Base-by-base conservation (phyloP, 1,140 invertebrate genomes). In the Temnothorax curvispinosus region DNA sequence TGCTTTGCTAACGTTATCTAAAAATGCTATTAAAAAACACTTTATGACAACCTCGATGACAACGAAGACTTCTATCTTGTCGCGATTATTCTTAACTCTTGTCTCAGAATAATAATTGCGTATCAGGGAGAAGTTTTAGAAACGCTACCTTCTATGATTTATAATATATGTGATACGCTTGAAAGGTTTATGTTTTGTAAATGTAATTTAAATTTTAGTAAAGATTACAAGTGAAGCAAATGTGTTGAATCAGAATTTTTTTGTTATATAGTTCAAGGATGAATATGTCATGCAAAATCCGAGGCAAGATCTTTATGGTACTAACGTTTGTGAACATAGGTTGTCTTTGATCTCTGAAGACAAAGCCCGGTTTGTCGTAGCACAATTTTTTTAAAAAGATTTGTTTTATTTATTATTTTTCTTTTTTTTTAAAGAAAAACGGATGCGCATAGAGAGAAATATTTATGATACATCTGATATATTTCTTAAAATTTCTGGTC, bases 1-100 rank as follows among this genome's bases (percentile, higher is more conserved):
- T 62, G 54, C n/a, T 47, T 58, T 18, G n/a, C 27, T 74, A 58
- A 72, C 21, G n/a, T 54, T 67, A 67, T 38, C n/a, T 47, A 58
- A 47, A 44, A 6, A 0, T 38, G 69, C 21, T 32, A 41, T 58
- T 60, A 13, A 27, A 56, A 84, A 60, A 74, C 13, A 54, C 15
- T 60, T 27, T 1, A 35, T 15, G 0, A 60, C n/a, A 21, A 9
- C 4, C 15, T 60, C 0, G 0, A 35, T 15, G 0, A 60, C n/a
- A 21, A 9, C 4, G 38, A n/a, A 7, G 11, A 27, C 8, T 18
- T 69, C n/a, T 41, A 41, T 81, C 50, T 13, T 21, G 32, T 11
- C 13, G 3, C 35, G 67, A 56, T 69, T 71, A 52, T 77, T 47
- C 38, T 52, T 18, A 81, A 81, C 21, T 27, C 35, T 41, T 56